Percentiles rank a stretch among this genome's conserved stretches.
Conservation (phyloP, 2,113 vertebrate genomes). For the Diglossa brunneiventris region DNA sequence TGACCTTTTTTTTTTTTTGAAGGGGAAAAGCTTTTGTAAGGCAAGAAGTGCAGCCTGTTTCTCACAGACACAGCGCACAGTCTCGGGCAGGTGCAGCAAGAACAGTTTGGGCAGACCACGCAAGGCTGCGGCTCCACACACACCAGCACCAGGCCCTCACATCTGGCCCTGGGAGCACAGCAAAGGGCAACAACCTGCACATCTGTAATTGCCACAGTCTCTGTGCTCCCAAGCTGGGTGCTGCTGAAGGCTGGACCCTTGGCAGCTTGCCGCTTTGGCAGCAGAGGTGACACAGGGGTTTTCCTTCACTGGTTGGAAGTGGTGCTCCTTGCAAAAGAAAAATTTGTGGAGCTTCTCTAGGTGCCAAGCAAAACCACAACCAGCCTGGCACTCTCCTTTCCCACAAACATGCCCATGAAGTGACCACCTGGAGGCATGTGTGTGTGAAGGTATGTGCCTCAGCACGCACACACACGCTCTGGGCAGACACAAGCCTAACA, state of each 20-base stretch:
- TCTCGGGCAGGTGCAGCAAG: neutral
- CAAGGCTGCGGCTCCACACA: neutral
- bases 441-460: neutral
- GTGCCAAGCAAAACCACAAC: neutral
- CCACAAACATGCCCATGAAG: neutral
- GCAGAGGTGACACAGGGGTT: fast-evolving
- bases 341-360: neutral
- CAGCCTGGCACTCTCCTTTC: neutral
- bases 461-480: fast-evolving
- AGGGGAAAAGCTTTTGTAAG: neutral
- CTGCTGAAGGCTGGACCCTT: neutral
- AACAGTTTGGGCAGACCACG: neutral
- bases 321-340: neutral
- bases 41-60: neutral
- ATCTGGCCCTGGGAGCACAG: neutral
- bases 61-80: neutral
- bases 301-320: neutral
- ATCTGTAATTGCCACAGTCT: neutral
- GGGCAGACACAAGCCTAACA: neutral
- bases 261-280: neutral
- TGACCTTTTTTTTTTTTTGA: neutral
- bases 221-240: fast-evolving
- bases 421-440: neutral
- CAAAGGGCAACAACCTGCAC: neutral
- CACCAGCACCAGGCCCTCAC: neutral